Base-by-base conservation (phyloP, 1,140 invertebrate genomes). In the Eulimnadia texana region DNA sequence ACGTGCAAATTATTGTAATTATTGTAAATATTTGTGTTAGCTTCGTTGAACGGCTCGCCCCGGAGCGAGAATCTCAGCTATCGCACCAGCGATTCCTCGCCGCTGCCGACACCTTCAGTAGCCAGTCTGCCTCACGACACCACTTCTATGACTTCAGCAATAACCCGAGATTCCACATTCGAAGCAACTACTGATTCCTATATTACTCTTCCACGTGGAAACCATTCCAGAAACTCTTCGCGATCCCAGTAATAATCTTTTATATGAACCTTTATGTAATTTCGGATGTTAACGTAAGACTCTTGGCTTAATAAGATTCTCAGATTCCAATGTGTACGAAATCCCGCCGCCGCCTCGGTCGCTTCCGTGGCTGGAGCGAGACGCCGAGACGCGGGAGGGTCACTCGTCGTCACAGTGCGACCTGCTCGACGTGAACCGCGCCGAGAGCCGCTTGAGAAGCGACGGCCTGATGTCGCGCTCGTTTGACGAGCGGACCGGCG, bases 121-220 rank as follows among this genome's bases (percentile, higher is more conserved):
- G 77, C 78, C 22, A 76, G 77, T 58, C 72, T 73, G 49, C 72
- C 74, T 2, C 82, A 83, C 69, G 80, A 83, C 67, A 82, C 80
- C 64, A 70, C 83, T 55, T 82, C 77, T 67, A 69, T 82, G 51
- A 79, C 0, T 69, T 73, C 2, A 78, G 71, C 60, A 73, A 74
- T 10, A 78, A 49, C 27, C 83, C 55, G 6, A 25, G 20, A n/a
- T 42, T 42, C 24, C 24, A 58, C 25, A 25, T 58, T 25, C 23
- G 22, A 25, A 27, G 42, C 23, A 20, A 20, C 24, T 16, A 27
- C 11, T 13, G 10, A 28, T 28, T 22, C 20, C 23, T 33, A 20
- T 23, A 9, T 29, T 22, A 58, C 25, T 58, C 42, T 25, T 22
- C 55, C 33, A 16, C 55, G 42, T 22, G 23, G 42, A 25, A 33